Conservation (phyloP, 2,113 vertebrate species). For the Gobiocypris rarus region DNA sequence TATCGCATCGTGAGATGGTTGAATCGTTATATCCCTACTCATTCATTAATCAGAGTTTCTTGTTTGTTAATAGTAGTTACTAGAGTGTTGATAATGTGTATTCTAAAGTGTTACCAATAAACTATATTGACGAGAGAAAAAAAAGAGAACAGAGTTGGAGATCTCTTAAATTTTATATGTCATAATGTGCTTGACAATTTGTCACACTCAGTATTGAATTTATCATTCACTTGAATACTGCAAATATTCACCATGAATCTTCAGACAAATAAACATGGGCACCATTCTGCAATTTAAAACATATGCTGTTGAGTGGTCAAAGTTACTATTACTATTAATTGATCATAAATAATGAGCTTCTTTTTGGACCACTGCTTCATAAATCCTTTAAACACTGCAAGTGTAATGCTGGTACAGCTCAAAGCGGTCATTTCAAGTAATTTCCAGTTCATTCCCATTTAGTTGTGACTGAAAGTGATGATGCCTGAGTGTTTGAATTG, state of each 20-base stretch:
- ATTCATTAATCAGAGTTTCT: no score
- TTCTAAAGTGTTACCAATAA: no score
- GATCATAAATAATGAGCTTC: neutral
- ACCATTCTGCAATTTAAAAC: neutral
- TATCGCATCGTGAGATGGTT: no score
- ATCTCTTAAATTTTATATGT: no score
- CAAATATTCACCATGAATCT: neutral
- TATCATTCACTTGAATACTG: neutral
- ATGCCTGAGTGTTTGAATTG: neutral
- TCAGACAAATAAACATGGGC: neutral
- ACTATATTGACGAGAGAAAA: no score
- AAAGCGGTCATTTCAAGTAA: neutral
- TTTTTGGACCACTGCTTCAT: constrained; percentile 1
- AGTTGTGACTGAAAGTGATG: neutral
- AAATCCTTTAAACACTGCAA: neutral
- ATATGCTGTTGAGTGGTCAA: neutral
- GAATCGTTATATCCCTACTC: no score
- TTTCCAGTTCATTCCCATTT: neutral
- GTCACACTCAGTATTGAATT: neutral
- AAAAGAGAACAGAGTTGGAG: no score
- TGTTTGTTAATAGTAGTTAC: no score
- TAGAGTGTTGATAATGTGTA: no score
- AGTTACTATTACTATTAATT: constrained; percentile 17
- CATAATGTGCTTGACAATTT: no score
- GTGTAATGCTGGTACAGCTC: neutral